A percentile compares a stretch with the other conserved stretches of the same genome.
phyloP scores from a whole-genome alignment of 2,888 invertebrate genomes.

The Ernsta delagoae region DNA sequence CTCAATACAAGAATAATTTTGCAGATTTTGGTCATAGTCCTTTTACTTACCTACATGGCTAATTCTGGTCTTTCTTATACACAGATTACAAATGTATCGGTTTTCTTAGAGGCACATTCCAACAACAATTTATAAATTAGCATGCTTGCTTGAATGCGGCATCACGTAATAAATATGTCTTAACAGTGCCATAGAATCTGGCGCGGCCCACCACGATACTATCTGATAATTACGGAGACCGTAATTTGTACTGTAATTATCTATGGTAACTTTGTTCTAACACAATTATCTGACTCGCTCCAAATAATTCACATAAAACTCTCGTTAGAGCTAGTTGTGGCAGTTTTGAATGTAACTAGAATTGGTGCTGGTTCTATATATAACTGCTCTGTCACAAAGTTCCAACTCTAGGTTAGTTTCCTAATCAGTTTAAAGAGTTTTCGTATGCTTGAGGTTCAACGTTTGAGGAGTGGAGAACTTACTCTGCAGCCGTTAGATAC shows the following conservation, averaged over 20 bases:
- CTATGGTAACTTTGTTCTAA: constrained; percentile 40
- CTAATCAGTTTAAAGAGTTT: constrained; percentile 28
- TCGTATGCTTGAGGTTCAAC: constrained; percentile 16
- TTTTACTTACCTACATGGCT: no score
- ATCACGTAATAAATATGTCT: constrained; percentile 28
- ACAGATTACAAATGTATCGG: neutral
- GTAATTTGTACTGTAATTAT: constrained; percentile 44
- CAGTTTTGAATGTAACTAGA: constrained; percentile 32
- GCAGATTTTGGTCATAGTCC: neutral
- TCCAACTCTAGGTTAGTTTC: constrained; percentile 21
- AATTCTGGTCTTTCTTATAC: no score
- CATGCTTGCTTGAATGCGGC: constrained; percentile 13
- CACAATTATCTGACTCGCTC: constrained; percentile 42
- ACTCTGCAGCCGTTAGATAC: neutral
- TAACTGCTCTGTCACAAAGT: constrained; percentile 23
- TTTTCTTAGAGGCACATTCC: neutral
- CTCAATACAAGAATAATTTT: no score
- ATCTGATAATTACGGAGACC: constrained; percentile 40
- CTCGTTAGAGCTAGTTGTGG: constrained; percentile 40
- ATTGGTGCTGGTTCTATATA: constrained; percentile 12
- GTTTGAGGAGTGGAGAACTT: constrained; percentile 14
- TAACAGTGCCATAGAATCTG: constrained; percentile 29
- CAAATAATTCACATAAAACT: constrained; percentile 46
- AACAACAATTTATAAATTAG: constrained; percentile 20
- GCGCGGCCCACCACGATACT: constrained; percentile 31